phyloP scores from a whole-genome alignment of 2,888 invertebrate species.

The Lithophane ornitopus region DNA sequence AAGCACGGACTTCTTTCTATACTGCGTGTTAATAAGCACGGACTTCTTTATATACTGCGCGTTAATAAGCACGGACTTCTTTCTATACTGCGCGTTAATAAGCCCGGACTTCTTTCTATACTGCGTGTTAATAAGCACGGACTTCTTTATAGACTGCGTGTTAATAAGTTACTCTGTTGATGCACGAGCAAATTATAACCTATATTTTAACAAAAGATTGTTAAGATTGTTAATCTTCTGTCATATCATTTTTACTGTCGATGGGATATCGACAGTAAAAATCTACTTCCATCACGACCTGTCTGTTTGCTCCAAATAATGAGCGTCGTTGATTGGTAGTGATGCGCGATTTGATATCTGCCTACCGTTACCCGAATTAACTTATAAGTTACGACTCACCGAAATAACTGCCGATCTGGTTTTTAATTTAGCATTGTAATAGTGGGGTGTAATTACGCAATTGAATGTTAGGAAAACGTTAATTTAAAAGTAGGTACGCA shows the following conservation, averaged over 20 bases:
- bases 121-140: too few species aligned
- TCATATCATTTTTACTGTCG: not conserved
- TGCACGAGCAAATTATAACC: not conserved
- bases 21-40: too few species aligned
- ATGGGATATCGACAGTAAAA: too few species aligned
- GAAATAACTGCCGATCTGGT: conserved; percentile 1
- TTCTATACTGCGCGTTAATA: too few species aligned
- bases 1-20: too few species aligned
- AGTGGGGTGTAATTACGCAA: not conserved
- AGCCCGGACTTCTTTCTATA: too few species aligned
- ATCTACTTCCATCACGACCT: not conserved
- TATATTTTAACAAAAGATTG: not conserved
- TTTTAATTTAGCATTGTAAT: conserved; percentile 19
- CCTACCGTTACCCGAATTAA: not conserved
- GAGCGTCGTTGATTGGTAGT: conserved; percentile 33
- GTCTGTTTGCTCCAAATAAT: conserved; percentile 49
- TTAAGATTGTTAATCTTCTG: not conserved
- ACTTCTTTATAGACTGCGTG: too few species aligned
- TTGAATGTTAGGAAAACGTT: conserved; percentile 1
- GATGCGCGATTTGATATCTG: conserved; percentile 45
- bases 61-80: too few species aligned
- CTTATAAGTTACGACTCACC: not conserved
- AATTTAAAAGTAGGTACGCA: not conserved
- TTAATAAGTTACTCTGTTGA: not conserved
- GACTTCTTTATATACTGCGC: too few species aligned